Evolutionary conservation across 2,113 vertebrate species (phyloP), one percentile per base, ranked within the genome.

Genomic region (Vanacampus margaritifer): DNA sequence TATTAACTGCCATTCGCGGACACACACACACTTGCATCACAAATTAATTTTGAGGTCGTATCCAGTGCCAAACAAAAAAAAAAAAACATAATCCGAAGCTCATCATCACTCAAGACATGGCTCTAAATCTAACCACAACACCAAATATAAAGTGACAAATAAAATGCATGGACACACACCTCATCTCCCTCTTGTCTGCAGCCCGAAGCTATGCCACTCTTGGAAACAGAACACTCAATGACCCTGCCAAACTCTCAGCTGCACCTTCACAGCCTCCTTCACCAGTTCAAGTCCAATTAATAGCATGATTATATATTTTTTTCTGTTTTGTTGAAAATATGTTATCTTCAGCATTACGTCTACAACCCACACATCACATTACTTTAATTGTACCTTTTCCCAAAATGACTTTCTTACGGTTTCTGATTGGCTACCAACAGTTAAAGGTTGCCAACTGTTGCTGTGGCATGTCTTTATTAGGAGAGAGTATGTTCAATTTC

Each of bases 261-360:
- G 81, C 68, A 72, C 73, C 77, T 75, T 78, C 73, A 73, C 78
- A 74, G 54, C 75, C 72, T 85, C 79, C 79, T 81, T 88, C 79
- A 81, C 78, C 79, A 79, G 78, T 82, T 83, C 82, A 69, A 32
- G 28, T 79, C 81, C 85, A 87, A 87, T 83, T 81, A 76, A 80
- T 23, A 68, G 72, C 28, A 32, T 32, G 28, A 32, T 32, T 32
- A 4, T 32, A 46, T 19, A 17, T 50, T n/a, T 54, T 7, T 26
- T n/a, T 2, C 23, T 13, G 1, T 12, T 54, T 54, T 54, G 11
- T 24, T n/a, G 14, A 21, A 1, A 17, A 54, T 5, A 12, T 54
- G 11, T 26, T 11, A 26, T 26, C n/a, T 54, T 54, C n/a, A 26
- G 1, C 1, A 10, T 19, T n/a, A 50, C 9, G 48, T 17, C 45